Evolutionary conservation across 2,888 invertebrate species (phyloP).

Genomic region (Ornithoptera alexandrae): DNA sequence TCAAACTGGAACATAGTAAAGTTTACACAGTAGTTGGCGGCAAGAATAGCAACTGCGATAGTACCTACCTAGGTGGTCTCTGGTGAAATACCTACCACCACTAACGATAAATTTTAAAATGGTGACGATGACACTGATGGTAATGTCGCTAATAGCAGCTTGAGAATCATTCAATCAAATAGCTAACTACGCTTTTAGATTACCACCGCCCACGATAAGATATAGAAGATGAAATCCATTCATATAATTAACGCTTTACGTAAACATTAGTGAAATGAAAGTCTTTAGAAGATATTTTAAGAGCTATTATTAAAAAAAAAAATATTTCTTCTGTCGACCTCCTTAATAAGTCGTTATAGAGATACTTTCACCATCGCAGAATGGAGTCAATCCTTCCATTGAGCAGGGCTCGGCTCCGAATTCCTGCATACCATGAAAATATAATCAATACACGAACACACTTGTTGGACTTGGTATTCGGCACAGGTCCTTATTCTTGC

Average conservation of each 20-base stretch:
- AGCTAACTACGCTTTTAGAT: too few relatives aligned
- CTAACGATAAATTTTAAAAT: too few relatives aligned
- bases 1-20: too few relatives aligned
- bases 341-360: neutral
- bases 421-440: conserved; percentile 1
- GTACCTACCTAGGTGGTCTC: too few relatives aligned
- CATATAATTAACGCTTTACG: neutral
- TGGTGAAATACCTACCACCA: too few relatives aligned
- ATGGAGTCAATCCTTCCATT: neutral
- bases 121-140: too few relatives aligned
- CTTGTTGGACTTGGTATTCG: too few relatives aligned
- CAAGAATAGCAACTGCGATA: too few relatives aligned
- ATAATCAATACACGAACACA: neutral
- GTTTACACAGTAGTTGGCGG: too few relatives aligned
- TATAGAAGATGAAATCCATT: neutral
- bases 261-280: conserved; percentile 1
- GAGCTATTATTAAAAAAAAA: neutral
- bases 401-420: neutral
- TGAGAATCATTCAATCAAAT: too few relatives aligned
- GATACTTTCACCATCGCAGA: conserved; percentile 1
- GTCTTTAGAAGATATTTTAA: neutral
- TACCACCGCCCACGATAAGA: neutral
- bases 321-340: neutral
- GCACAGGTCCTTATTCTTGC: too few relatives aligned
- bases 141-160: too few relatives aligned